Conservation (phyloP, 2,888 invertebrate genomes). For the Chrysolina haemoptera region DNA sequence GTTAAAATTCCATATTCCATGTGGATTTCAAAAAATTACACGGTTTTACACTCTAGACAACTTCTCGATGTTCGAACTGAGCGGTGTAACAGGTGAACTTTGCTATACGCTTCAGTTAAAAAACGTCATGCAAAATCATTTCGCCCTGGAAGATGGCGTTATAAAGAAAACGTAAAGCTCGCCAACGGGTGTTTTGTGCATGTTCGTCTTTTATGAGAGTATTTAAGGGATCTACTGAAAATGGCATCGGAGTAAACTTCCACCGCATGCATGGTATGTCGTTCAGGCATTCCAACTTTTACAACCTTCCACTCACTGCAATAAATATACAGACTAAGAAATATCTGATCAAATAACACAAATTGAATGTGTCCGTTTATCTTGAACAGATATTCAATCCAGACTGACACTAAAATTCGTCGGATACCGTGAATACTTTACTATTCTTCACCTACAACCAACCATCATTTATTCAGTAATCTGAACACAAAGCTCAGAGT, state of each 20-base stretch:
- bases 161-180: background rate
- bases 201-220: background rate
- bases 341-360: too few species aligned
- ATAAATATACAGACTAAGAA: too few species aligned
- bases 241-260: background rate
- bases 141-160: conserved; percentile 3
- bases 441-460: too few species aligned
- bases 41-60: conserved; percentile 35
- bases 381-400: too few species aligned
- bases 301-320: background rate
- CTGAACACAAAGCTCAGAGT: too few species aligned
- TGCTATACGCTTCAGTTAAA: conserved; percentile 18
- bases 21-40: conserved; percentile 17
- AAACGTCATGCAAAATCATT: conserved; percentile 27
- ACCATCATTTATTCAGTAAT: too few species aligned
- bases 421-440: too few species aligned
- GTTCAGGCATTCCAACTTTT: background rate
- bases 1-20: conserved; percentile 11
- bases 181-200: background rate
- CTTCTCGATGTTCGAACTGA: conserved; percentile 19
- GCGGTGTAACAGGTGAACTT: conserved; percentile 35
- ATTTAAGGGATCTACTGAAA: background rate
- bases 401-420: too few species aligned
- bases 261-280: background rate
- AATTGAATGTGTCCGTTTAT: too few species aligned